Percentiles rank a stretch among this genome's conserved stretches.
These are phyloP conservation scores for Anhinga rufa DNA, from an alignment of 2,113 vertebrate genomes.

Conservation along the genomic window DNA sequence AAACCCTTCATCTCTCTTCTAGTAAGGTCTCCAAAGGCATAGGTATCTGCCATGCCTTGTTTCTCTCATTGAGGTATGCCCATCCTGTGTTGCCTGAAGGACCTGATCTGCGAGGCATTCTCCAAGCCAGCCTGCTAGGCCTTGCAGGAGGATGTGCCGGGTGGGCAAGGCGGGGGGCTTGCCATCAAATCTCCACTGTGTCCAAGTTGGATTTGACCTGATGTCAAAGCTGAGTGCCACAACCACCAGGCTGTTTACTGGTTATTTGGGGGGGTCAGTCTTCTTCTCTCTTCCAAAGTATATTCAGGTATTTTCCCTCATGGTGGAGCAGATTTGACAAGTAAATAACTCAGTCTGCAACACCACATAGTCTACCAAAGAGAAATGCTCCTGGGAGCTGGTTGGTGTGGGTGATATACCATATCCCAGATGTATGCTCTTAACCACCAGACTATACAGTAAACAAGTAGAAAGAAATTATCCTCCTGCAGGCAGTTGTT, in stretches of 20 bases:
- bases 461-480: background rate
- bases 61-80: background rate
- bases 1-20: background rate
- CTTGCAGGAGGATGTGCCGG: background rate
- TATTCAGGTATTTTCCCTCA: background rate
- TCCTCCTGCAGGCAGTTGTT: background rate
- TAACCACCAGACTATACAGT: background rate
- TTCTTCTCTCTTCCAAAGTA: background rate
- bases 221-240: background rate
- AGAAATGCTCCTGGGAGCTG: background rate
- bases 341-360: background rate
- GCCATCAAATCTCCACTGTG: background rate
- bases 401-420: background rate
- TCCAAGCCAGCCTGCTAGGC: background rate
- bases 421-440: background rate
- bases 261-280: background rate
- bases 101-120: background rate
- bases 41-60: background rate
- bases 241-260: background rate
- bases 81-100: background rate
- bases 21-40: background rate
- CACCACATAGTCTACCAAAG: background rate
- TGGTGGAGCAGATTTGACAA: background rate
- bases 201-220: background rate
- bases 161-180: background rate